Conservation (phyloP, 2,888 invertebrate species). For the Hirtodrosophila histrioides region DNA sequence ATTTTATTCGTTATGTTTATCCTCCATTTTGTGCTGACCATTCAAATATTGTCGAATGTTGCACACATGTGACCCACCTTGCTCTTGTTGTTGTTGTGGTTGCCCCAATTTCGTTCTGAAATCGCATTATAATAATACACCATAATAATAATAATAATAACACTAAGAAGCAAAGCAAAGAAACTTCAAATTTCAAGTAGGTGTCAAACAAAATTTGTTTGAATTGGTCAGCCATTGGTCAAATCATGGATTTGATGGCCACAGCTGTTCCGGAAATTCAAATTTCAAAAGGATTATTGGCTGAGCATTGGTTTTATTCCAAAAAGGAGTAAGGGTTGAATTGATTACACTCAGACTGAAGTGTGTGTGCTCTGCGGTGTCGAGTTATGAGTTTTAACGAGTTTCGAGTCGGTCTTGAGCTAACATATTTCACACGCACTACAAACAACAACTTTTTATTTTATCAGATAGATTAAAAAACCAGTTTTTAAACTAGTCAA, state of each 20-base stretch:
- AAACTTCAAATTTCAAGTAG: constrained; percentile 48
- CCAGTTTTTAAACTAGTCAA: too few species aligned
- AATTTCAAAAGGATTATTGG: constrained; percentile 62
- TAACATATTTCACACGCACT: too few species aligned
- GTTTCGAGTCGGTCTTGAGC: not conserved
- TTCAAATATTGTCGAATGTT: constrained; percentile 49
- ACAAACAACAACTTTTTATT: too few species aligned
- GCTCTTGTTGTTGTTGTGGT: constrained; percentile 30
- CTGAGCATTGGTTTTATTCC: constrained; percentile 39
- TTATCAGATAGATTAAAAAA: too few species aligned
- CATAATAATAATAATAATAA: constrained; percentile 61
- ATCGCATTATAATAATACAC: constrained; percentile 63
- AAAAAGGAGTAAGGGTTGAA: constrained; percentile 14
- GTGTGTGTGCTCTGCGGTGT: constrained; percentile 1
- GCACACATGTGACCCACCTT: constrained; percentile 56
- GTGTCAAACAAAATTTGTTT: constrained; percentile 53
- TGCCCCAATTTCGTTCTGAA: constrained; percentile 63
- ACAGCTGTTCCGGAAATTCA: constrained; percentile 61
- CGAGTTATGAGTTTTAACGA: not conserved
- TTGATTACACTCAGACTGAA: constrained; percentile 18
- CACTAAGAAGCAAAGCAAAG: constrained; percentile 39
- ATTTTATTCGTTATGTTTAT: constrained; percentile 6
- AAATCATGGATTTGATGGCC: constrained; percentile 23
- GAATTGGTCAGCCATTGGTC: constrained; percentile 42
- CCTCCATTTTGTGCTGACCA: constrained; percentile 55